Percentiles rank a stretch among this genome's conserved stretches.
phyloP scores from a whole-genome alignment of 2,113 vertebrate species.

The Arvicanthis niloticus region DNA sequence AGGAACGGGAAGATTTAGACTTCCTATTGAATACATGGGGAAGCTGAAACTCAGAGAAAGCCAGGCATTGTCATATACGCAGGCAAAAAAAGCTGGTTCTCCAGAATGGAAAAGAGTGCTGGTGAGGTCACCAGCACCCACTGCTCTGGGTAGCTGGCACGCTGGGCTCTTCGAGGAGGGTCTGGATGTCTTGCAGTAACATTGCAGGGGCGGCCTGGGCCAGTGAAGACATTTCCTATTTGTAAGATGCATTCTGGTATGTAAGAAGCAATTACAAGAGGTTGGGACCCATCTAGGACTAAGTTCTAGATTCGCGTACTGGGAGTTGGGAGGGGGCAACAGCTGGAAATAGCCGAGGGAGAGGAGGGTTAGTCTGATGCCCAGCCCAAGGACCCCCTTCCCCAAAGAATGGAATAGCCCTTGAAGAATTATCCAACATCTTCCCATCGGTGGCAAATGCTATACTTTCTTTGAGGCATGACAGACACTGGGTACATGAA shows the following conservation, averaged over 20 bases:
- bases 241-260: neutral
- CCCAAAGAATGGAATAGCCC: neutral
- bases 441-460: neutral
- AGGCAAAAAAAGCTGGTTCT: slow-evolving; percentile 81
- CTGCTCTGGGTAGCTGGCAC: neutral
- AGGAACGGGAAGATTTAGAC: neutral
- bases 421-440: neutral
- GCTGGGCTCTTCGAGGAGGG: neutral
- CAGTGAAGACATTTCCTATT: neutral
- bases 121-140: neutral
- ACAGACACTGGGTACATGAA: neutral
- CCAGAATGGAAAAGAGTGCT: neutral
- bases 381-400: neutral
- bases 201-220: neutral
- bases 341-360: neutral
- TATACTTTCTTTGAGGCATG: neutral
- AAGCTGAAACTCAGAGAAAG: neutral
- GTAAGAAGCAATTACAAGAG: no score
- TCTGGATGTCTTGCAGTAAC: neutral
- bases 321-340: neutral
- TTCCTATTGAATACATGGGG: neutral
- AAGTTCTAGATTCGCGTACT: neutral
- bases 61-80: slow-evolving; percentile 86
- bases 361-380: neutral
- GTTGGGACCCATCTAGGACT: neutral